phyloP scores from a whole-genome alignment of 2,888 invertebrate genomes.

The Drosophila mettleri region DNA sequence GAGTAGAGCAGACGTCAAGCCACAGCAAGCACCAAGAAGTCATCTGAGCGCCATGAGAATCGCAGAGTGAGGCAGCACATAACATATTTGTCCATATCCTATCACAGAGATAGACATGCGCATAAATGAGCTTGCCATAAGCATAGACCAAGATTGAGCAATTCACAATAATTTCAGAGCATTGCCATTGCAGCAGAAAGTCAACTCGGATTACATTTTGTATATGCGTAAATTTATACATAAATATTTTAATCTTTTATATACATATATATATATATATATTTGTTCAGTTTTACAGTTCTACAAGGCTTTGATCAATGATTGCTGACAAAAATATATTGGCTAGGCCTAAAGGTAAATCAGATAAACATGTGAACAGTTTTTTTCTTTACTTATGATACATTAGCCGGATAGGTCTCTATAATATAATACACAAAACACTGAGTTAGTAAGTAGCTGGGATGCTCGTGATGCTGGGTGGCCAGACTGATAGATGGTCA shows the following conservation, averaged over 20 bases:
- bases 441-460: conserved; percentile 34
- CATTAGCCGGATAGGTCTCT: conserved; percentile 29
- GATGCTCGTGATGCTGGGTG: neutral
- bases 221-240: too few relatives aligned
- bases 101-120: too few relatives aligned
- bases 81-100: too few relatives aligned
- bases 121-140: too few relatives aligned
- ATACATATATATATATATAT: neutral
- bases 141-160: too few relatives aligned
- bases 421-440: conserved; percentile 27
- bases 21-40: too few relatives aligned
- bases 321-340: conserved; percentile 3
- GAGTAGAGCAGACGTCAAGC: too few relatives aligned
- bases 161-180: too few relatives aligned
- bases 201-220: too few relatives aligned
- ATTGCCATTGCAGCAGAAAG: too few relatives aligned
- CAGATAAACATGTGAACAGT: neutral
- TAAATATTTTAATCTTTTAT: neutral
- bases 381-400: conserved; percentile 33
- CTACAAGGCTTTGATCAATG: neutral
- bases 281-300: conserved; percentile 4
- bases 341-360: neutral
- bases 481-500: neutral
- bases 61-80: too few relatives aligned
- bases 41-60: too few relatives aligned